A percentile compares a stretch with the other conserved stretches of the same genome.
Conservation (phyloP, 2,888 invertebrate species). For the Pristionchus mayeri region DNA sequence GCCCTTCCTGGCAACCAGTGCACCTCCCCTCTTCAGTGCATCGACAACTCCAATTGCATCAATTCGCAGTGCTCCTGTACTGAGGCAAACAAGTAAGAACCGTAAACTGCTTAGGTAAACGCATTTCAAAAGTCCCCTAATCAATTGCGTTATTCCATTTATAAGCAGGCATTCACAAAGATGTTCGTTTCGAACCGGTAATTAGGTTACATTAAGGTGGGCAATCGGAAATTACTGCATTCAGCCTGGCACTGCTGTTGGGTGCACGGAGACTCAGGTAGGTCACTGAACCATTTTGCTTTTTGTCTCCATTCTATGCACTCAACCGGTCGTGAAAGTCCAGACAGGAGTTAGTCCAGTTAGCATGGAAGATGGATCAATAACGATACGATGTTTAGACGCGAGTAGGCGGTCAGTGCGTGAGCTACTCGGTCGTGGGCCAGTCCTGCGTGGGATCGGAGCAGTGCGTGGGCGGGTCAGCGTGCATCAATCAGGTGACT, state of each 20-base stretch:
- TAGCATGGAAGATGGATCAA: too few species aligned
- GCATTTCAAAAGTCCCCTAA: not conserved
- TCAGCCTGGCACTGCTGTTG: not conserved
- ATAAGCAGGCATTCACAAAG: too few species aligned
- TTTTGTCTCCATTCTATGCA: too few species aligned
- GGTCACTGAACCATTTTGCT: not conserved
- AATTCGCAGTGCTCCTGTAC: not conserved
- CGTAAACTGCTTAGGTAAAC: too few species aligned
- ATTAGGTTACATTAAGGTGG: too few species aligned
- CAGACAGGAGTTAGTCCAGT: too few species aligned
- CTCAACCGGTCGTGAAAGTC: too few species aligned
- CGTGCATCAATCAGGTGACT: constrained; percentile 19
- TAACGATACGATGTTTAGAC: too few species aligned
- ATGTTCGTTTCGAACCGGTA: too few species aligned
- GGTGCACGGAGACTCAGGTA: constrained; percentile 1
- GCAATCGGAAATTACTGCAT: not conserved
- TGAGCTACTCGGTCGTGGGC: not conserved
- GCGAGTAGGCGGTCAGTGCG: not conserved
- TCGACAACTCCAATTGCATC: constrained; percentile 23
- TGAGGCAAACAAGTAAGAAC: not conserved
- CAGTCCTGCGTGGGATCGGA: not conserved
- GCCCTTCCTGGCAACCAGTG: not conserved
- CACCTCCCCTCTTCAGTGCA: constrained; percentile 4
- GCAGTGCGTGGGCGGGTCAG: constrained; percentile 1
- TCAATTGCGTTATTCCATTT: too few species aligned